These are phyloP conservation scores for Philhelius pedissequus DNA, from an alignment of 2,888 invertebrate genomes.

Conservation along the genomic window DNA sequence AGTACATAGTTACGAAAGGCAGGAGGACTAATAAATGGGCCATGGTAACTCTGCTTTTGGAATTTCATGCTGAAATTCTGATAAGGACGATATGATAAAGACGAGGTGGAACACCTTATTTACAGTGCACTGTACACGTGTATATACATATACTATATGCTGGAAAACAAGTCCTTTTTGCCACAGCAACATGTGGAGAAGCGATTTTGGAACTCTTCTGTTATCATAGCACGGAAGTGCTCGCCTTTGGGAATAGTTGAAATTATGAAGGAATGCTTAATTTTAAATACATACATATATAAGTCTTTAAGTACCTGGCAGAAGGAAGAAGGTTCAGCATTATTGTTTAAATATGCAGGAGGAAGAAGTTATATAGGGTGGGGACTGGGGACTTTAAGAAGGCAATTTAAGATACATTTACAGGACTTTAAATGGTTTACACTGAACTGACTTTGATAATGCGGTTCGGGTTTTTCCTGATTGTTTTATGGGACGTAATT, in stretches of 20 bases:
- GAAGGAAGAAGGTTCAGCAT: background rate
- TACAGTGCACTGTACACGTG: background rate
- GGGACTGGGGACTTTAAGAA: constrained; percentile 3
- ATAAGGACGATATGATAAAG: constrained; percentile 2
- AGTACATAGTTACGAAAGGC: background rate
- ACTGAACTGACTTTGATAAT: background rate
- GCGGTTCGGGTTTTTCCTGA: background rate
- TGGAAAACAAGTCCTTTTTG: background rate
- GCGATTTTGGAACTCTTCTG: constrained; percentile 8
- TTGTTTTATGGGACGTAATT: background rate
- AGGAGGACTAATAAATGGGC: constrained; percentile 1
- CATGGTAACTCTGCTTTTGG: constrained; percentile 32
- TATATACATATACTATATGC: background rate
- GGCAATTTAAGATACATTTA: constrained; percentile 14
- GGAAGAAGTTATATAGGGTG: background rate
- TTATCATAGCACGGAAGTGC: constrained; percentile 4
- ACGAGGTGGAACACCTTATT: background rate
- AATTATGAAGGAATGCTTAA: constrained; percentile 27
- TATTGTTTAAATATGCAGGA: background rate
- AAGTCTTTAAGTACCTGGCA: background rate
- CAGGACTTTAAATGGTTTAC: constrained; percentile 4
- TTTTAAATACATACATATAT: background rate
- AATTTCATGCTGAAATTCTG: constrained; percentile 18
- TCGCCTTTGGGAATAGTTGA: constrained; percentile 16
- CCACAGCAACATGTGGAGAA: constrained; percentile 39